Percentiles rank a stretch among this genome's conserved stretches.
Evolutionary conservation across 2,113 vertebrate genomes (phyloP).

Genomic region (Sinocyclocheilus grahami): DNA sequence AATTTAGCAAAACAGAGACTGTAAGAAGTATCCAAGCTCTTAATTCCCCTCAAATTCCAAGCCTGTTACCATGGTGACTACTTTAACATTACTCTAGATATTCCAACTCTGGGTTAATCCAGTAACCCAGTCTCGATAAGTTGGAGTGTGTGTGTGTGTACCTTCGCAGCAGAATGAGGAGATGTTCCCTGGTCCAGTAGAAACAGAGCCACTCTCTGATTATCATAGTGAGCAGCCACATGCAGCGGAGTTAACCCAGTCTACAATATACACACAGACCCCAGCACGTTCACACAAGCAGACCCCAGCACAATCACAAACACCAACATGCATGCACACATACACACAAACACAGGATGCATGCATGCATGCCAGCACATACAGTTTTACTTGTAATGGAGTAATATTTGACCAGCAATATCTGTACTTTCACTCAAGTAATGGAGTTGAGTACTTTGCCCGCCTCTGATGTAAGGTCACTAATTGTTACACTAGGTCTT

Average conservation of each 20-base stretch:
- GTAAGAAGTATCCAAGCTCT: background rate
- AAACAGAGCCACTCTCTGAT: constrained; percentile 98
- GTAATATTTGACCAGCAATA: too few species aligned
- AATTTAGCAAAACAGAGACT: background rate
- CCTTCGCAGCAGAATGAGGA: constrained; percentile 94
- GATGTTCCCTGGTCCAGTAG: constrained; percentile 98
- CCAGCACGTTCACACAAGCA: constrained; percentile 56
- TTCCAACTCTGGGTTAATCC: background rate
- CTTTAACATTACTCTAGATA: background rate
- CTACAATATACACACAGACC: constrained; percentile 81
- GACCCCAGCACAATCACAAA: constrained; percentile 59
- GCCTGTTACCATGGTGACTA: too few species aligned
- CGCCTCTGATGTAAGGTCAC: background rate
- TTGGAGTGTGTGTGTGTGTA: constrained; percentile 55
- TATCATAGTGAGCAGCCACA: constrained; percentile 98
- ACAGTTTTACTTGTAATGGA: background rate
- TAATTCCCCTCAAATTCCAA: too few species aligned
- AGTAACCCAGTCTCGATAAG: constrained; percentile 17
- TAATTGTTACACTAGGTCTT: background rate
- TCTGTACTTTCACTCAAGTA: too few species aligned
- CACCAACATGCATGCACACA: constrained; percentile 40
- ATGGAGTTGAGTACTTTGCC: too few species aligned
- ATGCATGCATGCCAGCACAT: constrained; percentile 25
- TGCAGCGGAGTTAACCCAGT: constrained; percentile 98
- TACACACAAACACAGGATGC: constrained; percentile 33